Evolutionary conservation across 2,888 invertebrate genomes (phyloP).

Genomic region (Ophion ventricosus): DNA sequence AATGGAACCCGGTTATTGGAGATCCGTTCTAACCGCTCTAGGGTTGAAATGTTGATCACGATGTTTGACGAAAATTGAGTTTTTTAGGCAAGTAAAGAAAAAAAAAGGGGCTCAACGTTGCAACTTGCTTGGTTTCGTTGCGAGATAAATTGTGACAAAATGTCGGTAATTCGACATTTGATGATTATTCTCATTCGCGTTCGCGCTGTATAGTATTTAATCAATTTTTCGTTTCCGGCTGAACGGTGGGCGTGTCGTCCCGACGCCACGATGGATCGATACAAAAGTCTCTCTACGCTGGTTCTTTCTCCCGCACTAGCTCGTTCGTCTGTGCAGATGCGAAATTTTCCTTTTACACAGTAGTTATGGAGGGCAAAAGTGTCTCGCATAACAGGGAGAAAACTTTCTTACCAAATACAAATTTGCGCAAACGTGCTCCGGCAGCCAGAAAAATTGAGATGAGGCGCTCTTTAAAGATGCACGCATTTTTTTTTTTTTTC

Average conservation of each 20-base stretch:
- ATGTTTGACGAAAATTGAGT: neutral
- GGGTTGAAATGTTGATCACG: neutral
- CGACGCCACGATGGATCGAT: conserved; percentile 80
- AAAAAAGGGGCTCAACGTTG: neutral
- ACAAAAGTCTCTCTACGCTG: conserved; percentile 66
- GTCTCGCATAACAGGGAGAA: conserved; percentile 22
- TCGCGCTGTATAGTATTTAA: conserved; percentile 49
- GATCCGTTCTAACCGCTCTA: neutral
- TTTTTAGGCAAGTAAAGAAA: neutral
- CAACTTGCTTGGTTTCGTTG: neutral
- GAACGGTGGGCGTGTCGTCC: conserved; percentile 69
- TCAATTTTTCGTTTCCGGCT: conserved; percentile 63
- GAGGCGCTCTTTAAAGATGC: conserved; percentile 7
- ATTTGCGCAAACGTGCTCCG: conserved; percentile 38
- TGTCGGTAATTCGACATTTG: neutral
- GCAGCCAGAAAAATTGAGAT: conserved; percentile 37
- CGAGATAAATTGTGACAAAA: conserved; percentile 1
- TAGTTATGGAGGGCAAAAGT: conserved; percentile 24
- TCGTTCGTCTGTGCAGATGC: conserved; percentile 14
- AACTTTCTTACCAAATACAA: conserved; percentile 18
- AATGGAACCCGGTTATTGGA: too few relatives aligned
- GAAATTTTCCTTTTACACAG: conserved; percentile 24
- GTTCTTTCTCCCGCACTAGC: conserved; percentile 63
- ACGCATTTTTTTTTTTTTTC: neutral
- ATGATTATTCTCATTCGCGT: conserved; percentile 12